phyloP scores from a whole-genome alignment of 2,888 invertebrate species.

The Hirtodrosophila confusa region DNA sequence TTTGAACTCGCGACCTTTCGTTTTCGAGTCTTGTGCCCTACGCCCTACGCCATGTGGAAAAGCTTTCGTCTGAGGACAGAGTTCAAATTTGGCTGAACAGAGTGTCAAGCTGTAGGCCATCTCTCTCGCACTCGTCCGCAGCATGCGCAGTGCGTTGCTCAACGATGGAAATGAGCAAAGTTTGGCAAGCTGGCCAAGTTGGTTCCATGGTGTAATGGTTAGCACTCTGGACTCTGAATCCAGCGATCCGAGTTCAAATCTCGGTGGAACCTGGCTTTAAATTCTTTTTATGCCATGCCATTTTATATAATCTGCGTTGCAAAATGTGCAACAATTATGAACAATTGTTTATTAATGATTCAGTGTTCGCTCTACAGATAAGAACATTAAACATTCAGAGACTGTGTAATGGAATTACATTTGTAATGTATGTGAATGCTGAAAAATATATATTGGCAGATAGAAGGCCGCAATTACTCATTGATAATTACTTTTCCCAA shows the following conservation, averaged over 20 bases:
- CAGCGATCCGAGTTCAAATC: constrained; percentile 85
- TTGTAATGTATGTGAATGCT: background rate
- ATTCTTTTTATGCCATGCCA: constrained; percentile 3
- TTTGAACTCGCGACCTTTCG: constrained; percentile 16
- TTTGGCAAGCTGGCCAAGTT: constrained; percentile 37
- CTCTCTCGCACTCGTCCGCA: constrained; percentile 10
- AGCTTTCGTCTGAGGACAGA: background rate
- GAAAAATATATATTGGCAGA: constrained; percentile 1
- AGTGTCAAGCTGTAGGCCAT: background rate
- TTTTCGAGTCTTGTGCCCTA: background rate
- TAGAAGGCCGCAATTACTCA: background rate
- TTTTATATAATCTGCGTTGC: background rate
- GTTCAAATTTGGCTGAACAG: background rate
- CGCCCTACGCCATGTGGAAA: background rate
- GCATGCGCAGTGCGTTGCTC: constrained; percentile 58
- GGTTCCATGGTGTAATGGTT: constrained; percentile 84
- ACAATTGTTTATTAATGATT: constrained; percentile 20
- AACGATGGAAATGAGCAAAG: constrained; percentile 39
- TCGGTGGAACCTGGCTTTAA: constrained; percentile 83
- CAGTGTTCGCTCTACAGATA: constrained; percentile 26
- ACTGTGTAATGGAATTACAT: background rate
- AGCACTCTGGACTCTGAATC: constrained; percentile 84
- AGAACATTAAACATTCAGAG: constrained; percentile 14
- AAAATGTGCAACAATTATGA: constrained; percentile 2
- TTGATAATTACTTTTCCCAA: background rate